Conservation (phyloP, 2,113 vertebrate genomes). For the Elaphurus davidianus region DNA sequence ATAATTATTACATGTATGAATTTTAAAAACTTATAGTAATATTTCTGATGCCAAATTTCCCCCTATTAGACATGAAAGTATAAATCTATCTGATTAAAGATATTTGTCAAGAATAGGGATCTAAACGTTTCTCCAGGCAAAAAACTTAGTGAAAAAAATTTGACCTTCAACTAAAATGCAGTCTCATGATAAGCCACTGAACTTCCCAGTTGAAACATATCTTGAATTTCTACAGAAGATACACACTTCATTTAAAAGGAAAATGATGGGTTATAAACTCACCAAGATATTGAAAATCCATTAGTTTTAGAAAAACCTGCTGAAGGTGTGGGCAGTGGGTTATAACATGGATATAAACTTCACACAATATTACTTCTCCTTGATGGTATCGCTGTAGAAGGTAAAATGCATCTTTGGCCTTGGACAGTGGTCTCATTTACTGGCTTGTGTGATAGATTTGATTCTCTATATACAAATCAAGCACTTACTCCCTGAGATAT, state of each 20-base stretch:
- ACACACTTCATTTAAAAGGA: neutral
- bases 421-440: conserved; percentile 69
- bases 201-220: neutral
- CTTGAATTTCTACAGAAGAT: neutral
- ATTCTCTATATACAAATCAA: conserved; percentile 90
- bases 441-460: conserved; percentile 77
- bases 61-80: neutral
- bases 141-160: neutral
- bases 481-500: conserved; percentile 86
- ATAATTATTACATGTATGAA: neutral
- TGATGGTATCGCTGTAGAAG: conserved; percentile 72
- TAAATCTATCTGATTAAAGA: neutral
- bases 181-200: neutral
- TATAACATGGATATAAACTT: neutral
- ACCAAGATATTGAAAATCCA: conserved; percentile 23
- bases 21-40: neutral
- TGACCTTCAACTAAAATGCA: neutral
- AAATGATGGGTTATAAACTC: neutral
- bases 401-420: conserved; percentile 67
- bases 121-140: neutral
- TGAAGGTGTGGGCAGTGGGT: neutral
- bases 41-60: neutral
- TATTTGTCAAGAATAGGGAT: neutral
- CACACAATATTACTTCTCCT: neutral
- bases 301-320: neutral